Base-by-base conservation (phyloP, 2,888 invertebrate species). In the Rhogogaster chlorosoma region DNA sequence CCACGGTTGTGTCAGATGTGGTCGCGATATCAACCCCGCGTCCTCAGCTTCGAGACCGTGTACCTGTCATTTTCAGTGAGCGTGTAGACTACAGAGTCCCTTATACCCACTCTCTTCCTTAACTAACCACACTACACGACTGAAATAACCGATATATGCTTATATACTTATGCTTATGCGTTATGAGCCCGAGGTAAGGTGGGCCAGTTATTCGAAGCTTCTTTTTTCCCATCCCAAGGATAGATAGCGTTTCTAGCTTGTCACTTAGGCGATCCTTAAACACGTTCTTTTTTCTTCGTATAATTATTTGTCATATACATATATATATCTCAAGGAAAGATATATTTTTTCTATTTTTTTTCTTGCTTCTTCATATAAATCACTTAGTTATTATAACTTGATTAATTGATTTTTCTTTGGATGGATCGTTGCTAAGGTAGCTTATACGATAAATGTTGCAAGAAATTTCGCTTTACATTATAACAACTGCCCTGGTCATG, bases 41-140 rank as follows among this genome's bases (percentile, higher is more conserved):
- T 89, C 89, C 90, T 87, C 88, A 89, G 87, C 87, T 87, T 89
- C 88, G 89, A 91, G 92, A 90, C 90, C 93, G 90, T 93, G 93
- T 93, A 93, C 92, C 93, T 93, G 93, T 93, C 93, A 93, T 92
- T 92, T 91, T 92, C 91, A 90, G 90, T 90, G 91, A 91, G 90
- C 91, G 92, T 91, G 92, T 92, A 92, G 91, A 91, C 91, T 89
- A 87, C 86, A 45, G 78, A 77, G 53, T 71, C 78, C 71, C 71
- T 82, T 77, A 71, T 83, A 85, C 45, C 75, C 57, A 57, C 42
- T 77, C 77, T 61, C 75, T 85, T 73, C 49, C 29, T 89, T 89
- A 89, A 90, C 91, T 91, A 90, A 90, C 90, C 88, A 88, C 87
- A 88, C 88, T 89, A 89, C 89, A 88, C 89, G 89, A 86, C 88